Conservation (phyloP, 92 coral and sea anemone species). For the Palythoa grandis region DNA sequence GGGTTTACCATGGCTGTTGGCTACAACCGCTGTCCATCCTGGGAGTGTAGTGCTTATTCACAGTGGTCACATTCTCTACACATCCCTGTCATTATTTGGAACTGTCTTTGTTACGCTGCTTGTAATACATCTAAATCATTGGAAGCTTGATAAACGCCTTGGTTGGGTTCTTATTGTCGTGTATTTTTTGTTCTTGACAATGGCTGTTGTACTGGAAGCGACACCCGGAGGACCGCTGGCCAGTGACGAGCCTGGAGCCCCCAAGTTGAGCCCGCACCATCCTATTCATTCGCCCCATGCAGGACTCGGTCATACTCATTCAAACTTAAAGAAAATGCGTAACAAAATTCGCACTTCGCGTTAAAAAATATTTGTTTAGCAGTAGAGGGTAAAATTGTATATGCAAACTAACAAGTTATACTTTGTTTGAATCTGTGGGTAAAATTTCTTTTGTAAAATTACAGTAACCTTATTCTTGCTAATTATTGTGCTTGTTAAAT, state of each 20-base stretch:
- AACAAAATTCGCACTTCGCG: constrained; percentile 44
- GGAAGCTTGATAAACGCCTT: constrained; percentile 85
- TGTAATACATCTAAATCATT: constrained; percentile 76
- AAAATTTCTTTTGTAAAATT: too few relatives aligned
- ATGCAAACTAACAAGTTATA: too few relatives aligned
- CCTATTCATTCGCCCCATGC: constrained; percentile 85
- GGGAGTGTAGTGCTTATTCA: constrained; percentile 91
- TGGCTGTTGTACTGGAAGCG: constrained; percentile 92
- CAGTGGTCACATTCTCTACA: constrained; percentile 89
- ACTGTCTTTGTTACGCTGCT: constrained; percentile 79
- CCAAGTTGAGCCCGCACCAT: constrained; percentile 86
- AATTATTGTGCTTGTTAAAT: too few relatives aligned
- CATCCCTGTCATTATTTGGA: constrained; percentile 89
- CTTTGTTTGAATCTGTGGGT: too few relatives aligned
- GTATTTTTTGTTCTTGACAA: constrained; percentile 75
- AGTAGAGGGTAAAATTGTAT: too few relatives aligned
- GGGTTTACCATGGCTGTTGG: constrained; percentile 96
- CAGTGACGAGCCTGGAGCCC: constrained; percentile 70
- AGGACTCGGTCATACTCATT: constrained; percentile 82
- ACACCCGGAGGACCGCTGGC: constrained; percentile 73
- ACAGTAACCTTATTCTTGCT: too few relatives aligned
- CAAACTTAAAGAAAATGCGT: constrained; percentile 55
- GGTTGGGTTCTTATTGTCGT: constrained; percentile 76
- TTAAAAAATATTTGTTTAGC: background rate
- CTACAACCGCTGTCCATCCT: constrained; percentile 92